phyloP scores from a whole-genome alignment of 2,797 vertebrate genomes.

The Enteromius trimaculatus region DNA sequence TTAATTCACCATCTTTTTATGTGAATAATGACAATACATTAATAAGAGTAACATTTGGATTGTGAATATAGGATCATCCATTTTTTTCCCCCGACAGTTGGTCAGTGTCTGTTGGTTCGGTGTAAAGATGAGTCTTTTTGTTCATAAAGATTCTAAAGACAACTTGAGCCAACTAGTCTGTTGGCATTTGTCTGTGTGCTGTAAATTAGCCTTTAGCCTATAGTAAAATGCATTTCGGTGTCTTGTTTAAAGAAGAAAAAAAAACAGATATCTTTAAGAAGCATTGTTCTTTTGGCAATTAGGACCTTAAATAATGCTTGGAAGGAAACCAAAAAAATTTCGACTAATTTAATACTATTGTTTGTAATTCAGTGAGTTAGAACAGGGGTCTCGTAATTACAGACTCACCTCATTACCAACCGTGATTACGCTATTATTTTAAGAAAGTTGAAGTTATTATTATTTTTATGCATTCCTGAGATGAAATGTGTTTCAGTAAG shows the following conservation, averaged over 20 bases:
- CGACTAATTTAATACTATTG: conserved; percentile 49
- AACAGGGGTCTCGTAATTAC: conserved; percentile 54
- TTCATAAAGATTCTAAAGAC: no score
- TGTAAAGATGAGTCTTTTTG: no score
- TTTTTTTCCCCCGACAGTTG: no score
- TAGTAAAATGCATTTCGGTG: neutral
- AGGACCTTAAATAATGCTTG: conserved; percentile 29
- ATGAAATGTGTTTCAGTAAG: conserved; percentile 62
- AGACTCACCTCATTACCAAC: conserved; percentile 55
- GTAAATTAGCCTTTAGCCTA: neutral
- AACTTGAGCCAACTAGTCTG: no score
- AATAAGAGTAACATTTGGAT: no score
- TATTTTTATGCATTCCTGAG: conserved; percentile 53
- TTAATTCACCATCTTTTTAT: no score
- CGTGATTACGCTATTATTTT: conserved; percentile 41
- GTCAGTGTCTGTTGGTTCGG: no score
- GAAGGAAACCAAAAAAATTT: conserved; percentile 47
- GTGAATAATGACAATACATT: no score
- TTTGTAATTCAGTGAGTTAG: conserved; percentile 55
- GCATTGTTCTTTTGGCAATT: conserved; percentile 20
- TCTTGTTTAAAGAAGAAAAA: neutral
- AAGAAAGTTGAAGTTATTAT: conserved; percentile 51
- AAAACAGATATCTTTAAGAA: neutral
- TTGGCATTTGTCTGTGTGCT: no score
- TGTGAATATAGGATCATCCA: no score